Percentiles rank a stretch among this genome's conserved stretches.
phyloP scores from a whole-genome alignment of 1,140 invertebrate genomes.

The Leptonema lineaticorne region DNA sequence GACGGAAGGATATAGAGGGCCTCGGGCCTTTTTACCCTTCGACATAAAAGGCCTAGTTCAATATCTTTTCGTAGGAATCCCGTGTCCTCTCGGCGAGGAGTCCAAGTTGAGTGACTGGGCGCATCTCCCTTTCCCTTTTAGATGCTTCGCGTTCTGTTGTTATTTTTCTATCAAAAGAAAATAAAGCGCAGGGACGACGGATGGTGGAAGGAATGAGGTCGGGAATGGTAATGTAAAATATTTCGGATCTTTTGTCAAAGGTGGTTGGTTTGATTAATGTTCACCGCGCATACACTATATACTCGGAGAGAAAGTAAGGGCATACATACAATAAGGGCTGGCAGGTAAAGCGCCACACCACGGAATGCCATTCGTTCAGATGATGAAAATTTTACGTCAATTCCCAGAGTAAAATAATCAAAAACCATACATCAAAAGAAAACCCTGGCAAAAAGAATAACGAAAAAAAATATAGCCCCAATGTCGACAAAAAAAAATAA shows the following conservation, averaged over 20 bases:
- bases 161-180: constrained; percentile 43
- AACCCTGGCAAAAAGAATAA: neutral
- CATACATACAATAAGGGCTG: neutral
- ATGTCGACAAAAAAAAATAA: no score
- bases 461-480: no score
- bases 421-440: neutral
- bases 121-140: constrained; percentile 1
- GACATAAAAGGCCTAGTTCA: constrained; percentile 21
- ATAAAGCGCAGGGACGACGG: constrained; percentile 31
- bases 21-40: neutral
- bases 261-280: constrained; percentile 43
- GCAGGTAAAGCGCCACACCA: constrained; percentile 9
- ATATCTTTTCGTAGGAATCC: constrained; percentile 30
- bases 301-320: no score
- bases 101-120: constrained; percentile 3
- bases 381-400: constrained; percentile 8
- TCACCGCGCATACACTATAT: neutral
- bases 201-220: constrained; percentile 10
- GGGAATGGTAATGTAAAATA: constrained; percentile 41
- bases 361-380: constrained; percentile 15
- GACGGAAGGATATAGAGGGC: neutral
- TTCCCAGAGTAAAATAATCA: constrained; percentile 1
- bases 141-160: constrained; percentile 38
- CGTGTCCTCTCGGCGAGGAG: constrained; percentile 11
- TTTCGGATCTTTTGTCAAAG: constrained; percentile 42